Evolutionary conservation across 2,797 vertebrate genomes (phyloP), one percentile per base, ranked within the genome.

Genomic region (Lepus oiostolus): DNA sequence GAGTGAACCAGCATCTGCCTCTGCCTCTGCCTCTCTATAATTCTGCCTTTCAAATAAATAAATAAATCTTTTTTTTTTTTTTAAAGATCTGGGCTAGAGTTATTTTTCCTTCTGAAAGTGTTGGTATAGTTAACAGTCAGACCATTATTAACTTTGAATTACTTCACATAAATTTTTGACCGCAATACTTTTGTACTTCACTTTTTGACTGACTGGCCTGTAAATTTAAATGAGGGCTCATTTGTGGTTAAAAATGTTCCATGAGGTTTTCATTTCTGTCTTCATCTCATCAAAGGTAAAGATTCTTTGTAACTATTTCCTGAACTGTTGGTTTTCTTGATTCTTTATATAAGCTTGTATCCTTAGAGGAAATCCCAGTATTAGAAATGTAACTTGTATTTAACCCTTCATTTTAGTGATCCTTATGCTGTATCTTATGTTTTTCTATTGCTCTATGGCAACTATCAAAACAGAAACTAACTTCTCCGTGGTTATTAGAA

Each of bases 381-480:
- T 74, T 50, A 75, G 11, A 85, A 72, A 35, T 2, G 74, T 30
- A 62, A 76, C 2, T 35, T 54, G 1, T 13, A 38, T 58, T 71
- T 52, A 17, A 28, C 8, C 32, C 7, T 54, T 65, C 22, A 28
- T 16, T 8, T 38, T 54, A 65, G 11, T 63, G 32, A 8, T 10
- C 28, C 2, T n/a, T 54, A 28, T 26, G 30, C 3, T 28, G 19
- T 32, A 4, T 4, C 32, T 32, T 26, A 17, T 38, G 3, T 92
- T 76, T 21, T 47, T 47, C 26, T 30, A 19, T 24, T 11, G 50
- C 22, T 30, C 22, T 5, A 5, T 54, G 21, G 47, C 17, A 42
- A 42, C 10, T 21, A 35, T 38, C 22, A 60, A 35, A 88, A 72
- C 17, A 92, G 75, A 95, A 76, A 93, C 58, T 24, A 77, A 89